phyloP scores from a whole-genome alignment of 2,797 vertebrate species.

The Corythornis leucogaster region DNA sequence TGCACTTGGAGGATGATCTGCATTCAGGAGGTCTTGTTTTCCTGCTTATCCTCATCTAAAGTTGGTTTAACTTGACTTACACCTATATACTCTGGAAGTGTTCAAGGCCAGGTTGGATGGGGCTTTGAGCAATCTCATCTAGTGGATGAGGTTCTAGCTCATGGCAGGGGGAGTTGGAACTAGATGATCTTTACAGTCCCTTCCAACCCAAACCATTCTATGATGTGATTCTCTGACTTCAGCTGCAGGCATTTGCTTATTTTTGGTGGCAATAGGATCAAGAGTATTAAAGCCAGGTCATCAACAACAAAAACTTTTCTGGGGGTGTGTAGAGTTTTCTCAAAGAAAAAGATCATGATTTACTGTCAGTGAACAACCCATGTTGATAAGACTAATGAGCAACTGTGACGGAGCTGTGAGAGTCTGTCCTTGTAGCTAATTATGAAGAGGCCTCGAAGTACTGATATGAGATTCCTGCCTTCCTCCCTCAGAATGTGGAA shows the following conservation, averaged over 20 bases:
- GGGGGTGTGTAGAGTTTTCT: too few species aligned
- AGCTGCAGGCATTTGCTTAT: neutral
- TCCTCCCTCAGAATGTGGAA: too few species aligned
- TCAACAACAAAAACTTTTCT: neutral
- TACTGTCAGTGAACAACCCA: too few species aligned
- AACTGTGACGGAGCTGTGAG: too few species aligned
- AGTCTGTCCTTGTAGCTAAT: too few species aligned
- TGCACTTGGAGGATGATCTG: neutral
- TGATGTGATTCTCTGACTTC: neutral
- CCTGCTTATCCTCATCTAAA: neutral
- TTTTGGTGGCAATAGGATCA: neutral
- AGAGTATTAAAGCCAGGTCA: neutral
- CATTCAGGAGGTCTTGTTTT: rapidly evolving
- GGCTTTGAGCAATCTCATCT: neutral
- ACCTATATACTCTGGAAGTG: neutral
- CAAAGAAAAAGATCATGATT: too few species aligned
- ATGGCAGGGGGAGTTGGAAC: neutral
- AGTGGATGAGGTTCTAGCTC: too few species aligned
- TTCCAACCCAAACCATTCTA: neutral
- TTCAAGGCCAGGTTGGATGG: neutral
- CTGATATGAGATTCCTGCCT: too few species aligned
- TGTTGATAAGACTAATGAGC: too few species aligned
- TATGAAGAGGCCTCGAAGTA: too few species aligned
- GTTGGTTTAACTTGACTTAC: neutral
- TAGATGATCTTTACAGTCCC: too few species aligned